Percentiles rank a stretch among this genome's conserved stretches.
phyloP scores from a whole-genome alignment of 2,113 vertebrate species.

The Poicephalus meyeri region DNA sequence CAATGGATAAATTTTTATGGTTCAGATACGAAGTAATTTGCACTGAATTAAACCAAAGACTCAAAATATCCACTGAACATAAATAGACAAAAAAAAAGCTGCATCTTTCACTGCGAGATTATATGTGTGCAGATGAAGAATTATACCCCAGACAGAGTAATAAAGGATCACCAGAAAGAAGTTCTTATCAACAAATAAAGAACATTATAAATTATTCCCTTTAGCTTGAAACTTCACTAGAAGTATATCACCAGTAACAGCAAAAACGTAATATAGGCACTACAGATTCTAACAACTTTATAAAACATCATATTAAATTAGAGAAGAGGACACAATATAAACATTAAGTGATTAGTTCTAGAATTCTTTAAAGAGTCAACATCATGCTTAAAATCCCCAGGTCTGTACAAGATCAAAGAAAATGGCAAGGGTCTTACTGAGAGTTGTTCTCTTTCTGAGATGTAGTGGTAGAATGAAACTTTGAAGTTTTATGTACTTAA shows the following conservation, averaged over 20 bases:
- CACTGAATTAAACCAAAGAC: background rate
- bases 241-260: background rate
- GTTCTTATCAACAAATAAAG: background rate
- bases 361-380: constrained; percentile 50
- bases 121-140: background rate
- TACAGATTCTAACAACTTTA: background rate
- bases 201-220: constrained; percentile 31
- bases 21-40: background rate
- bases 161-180: background rate
- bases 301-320: constrained; percentile 22
- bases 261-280: background rate
- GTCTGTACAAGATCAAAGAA: constrained; percentile 65
- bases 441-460: constrained; percentile 29
- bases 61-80: background rate
- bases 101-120: background rate
- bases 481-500: constrained; percentile 57
- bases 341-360: constrained; percentile 58
- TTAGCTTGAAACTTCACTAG: constrained; percentile 2
- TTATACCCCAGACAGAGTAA: background rate
- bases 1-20: background rate
- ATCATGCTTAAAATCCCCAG: constrained; percentile 46
- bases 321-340: constrained; percentile 47
- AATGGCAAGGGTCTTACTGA: constrained; percentile 52
- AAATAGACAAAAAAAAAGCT: background rate
- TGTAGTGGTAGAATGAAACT: constrained; percentile 33